A percentile compares a stretch with the other conserved stretches of the same genome.
Conservation (phyloP, 2,113 vertebrate genomes). For the Maccullochella peelii region DNA sequence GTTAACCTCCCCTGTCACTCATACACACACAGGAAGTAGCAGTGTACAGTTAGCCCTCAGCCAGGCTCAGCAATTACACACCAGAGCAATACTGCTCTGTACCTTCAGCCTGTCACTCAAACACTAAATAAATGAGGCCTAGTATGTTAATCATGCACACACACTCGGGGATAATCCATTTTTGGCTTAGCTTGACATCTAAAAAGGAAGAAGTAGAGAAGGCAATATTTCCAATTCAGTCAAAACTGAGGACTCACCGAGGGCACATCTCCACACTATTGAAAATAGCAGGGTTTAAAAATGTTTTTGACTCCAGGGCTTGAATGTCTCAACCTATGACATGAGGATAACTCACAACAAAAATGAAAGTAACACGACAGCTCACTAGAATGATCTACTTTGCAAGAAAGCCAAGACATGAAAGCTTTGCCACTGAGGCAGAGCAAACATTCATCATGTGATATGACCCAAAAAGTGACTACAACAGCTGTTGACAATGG, state of each 20-base stretch:
- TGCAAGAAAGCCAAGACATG: slow-evolving; percentile 31
- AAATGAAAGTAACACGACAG: slow-evolving; percentile 20
- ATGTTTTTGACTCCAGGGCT: neutral
- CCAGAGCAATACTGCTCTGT: slow-evolving; percentile 6
- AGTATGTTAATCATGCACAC: slow-evolving; percentile 24
- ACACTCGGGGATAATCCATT: slow-evolving; percentile 29
- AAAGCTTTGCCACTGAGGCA: slow-evolving; percentile 43
- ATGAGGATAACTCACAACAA: neutral
- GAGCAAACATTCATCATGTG: slow-evolving; percentile 51
- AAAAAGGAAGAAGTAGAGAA: slow-evolving; percentile 7
- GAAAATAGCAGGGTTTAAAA: neutral
- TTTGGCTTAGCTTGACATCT: slow-evolving; percentile 19
- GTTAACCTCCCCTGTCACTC: slow-evolving; percentile 57
- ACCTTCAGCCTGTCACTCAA: slow-evolving; percentile 34
- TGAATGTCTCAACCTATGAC: slow-evolving; percentile 17
- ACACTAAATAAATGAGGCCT: slow-evolving; percentile 22
- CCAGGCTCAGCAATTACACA: slow-evolving; percentile 24
- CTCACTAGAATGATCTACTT: neutral
- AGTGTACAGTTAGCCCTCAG: slow-evolving; percentile 22
- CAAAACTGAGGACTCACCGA: neutral
- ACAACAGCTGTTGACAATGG: slow-evolving; percentile 56
- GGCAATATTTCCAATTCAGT: slow-evolving; percentile 22
- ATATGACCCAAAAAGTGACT: slow-evolving; percentile 53
- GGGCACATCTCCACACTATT: neutral
- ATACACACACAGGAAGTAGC: slow-evolving; percentile 40